Conservation (phyloP, 2,888 invertebrate species). For the Patella depressa region DNA sequence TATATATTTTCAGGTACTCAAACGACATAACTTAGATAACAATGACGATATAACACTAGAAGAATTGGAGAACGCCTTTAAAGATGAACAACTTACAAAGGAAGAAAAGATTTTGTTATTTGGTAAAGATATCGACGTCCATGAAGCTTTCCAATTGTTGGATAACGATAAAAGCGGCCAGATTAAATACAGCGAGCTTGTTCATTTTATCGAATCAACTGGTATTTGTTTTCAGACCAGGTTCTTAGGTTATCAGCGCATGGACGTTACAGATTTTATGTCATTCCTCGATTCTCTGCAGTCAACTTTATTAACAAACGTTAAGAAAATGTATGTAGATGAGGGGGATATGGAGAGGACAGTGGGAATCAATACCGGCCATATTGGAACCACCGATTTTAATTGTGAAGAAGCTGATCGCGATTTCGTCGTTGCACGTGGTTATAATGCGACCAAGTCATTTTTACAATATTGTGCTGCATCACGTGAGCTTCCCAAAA, state of each 20-base stretch:
- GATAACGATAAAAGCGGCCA: slow-evolving; percentile 29
- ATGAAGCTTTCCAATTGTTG: slow-evolving; percentile 15
- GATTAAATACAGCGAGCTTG: slow-evolving; percentile 57
- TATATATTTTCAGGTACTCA: slow-evolving; percentile 38
- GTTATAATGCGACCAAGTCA: neutral
- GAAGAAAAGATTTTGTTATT: slow-evolving; percentile 11
- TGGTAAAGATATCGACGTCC: slow-evolving; percentile 22
- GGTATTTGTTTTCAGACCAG: slow-evolving; percentile 59
- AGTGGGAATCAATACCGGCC: slow-evolving; percentile 66
- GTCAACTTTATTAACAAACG: slow-evolving; percentile 57
- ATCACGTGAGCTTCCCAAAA: too few species aligned
- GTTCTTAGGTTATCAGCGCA: slow-evolving; percentile 61
- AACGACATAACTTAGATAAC: slow-evolving; percentile 47
- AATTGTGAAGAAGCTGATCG: slow-evolving; percentile 61
- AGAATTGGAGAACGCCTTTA: slow-evolving; percentile 45
- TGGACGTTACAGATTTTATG: slow-evolving; percentile 51
- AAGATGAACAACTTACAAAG: slow-evolving; percentile 38
- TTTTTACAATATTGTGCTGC: slow-evolving; percentile 6
- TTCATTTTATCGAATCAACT: slow-evolving; percentile 56
- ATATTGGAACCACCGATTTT: slow-evolving; percentile 66
- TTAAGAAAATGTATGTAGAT: slow-evolving; percentile 58
- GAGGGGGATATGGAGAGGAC: slow-evolving; percentile 43
- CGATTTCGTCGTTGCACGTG: slow-evolving; percentile 56
- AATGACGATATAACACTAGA: slow-evolving; percentile 43
- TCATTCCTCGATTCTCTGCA: slow-evolving; percentile 59